Evolutionary conservation across 2,797 vertebrate species (phyloP), one percentile per base, ranked within the genome.

Genomic region (Saguinus oedipus): DNA sequence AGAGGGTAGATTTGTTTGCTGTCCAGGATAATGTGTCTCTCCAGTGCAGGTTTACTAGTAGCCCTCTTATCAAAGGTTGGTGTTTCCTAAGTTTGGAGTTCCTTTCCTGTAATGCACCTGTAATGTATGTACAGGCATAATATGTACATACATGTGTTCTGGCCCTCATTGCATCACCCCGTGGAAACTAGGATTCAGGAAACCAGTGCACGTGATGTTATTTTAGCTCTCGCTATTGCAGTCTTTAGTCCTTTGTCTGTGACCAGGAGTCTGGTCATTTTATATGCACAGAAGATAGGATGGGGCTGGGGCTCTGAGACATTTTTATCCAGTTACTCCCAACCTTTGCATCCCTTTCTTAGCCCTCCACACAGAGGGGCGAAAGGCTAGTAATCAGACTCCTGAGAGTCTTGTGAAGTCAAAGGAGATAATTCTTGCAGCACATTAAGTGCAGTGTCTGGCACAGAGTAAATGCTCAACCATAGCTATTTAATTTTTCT

Each of bases 401-500:
- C 82, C 36, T 61, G 59, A 93, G 22, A 93, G 33, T 75, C 87
- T 68, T 89, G 13, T 76, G 39, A 94, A 83, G 33, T 83, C 26
- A 91, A 94, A 89, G 76, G 50, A 57, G 44, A 72, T 53, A 70
- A 61, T 44, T 72, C n/a, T 59, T 93, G 27, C 53, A 95, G 64
- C 61, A 15, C 74, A 33, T 46, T 78, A 82, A 48, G 50, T 64
- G 30, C 5, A 86, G 14, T 95, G 50, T 70, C 44, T 39, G 90
- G 72, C 55, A 72, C 61, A n/a, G 36, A 93, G 48, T 46, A 92
- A 92, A 44, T 76, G 15, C 90, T 92, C 70, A 64, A 50, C 33
- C 39, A 83, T 53, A 93, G 44, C 80, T 93, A 57, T 94, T 92
- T 86, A 59, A 44, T 44, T 94, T 96, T 93, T 75, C 53, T 92